phyloP scores from a whole-genome alignment of 2,888 invertebrate genomes.

The Meteorus colon region DNA sequence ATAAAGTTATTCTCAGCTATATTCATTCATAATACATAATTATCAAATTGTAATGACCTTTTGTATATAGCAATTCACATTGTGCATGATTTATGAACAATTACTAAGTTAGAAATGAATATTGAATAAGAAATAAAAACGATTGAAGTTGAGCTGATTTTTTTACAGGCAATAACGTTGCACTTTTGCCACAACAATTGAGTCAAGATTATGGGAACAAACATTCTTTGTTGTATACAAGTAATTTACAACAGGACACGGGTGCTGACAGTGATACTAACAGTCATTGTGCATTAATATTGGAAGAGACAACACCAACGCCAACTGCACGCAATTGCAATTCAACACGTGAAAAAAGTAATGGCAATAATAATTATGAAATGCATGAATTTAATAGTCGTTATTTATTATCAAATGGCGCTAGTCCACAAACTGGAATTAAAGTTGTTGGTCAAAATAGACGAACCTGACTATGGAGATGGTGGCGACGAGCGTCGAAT shows the following conservation, averaged over 20 bases:
- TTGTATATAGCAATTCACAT: not conserved
- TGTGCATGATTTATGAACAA: constrained; percentile 1
- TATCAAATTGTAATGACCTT: not conserved
- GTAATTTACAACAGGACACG: constrained; percentile 68
- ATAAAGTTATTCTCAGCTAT: constrained; percentile 1
- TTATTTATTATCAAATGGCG: constrained; percentile 67
- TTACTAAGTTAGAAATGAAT: not conserved
- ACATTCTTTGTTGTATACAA: constrained; percentile 65
- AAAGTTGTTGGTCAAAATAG: constrained; percentile 73
- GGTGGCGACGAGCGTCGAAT: constrained; percentile 69
- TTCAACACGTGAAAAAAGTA: constrained; percentile 77
- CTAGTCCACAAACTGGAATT: constrained; percentile 73
- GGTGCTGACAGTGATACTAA: constrained; percentile 78
- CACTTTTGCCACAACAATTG: constrained; percentile 60
- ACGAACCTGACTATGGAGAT: constrained; percentile 72
- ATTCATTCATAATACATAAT: not conserved
- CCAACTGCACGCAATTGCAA: constrained; percentile 63
- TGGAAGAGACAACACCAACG: constrained; percentile 73
- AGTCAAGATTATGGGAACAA: constrained; percentile 63
- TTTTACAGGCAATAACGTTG: constrained; percentile 64
- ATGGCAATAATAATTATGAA: constrained; percentile 87
- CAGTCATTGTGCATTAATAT: constrained; percentile 76
- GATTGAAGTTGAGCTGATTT: constrained; percentile 5
- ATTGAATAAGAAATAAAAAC: not conserved
- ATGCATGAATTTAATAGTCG: constrained; percentile 81